Conservation (phyloP, 2,797 vertebrate genomes). For the Artibeus lituratus region DNA sequence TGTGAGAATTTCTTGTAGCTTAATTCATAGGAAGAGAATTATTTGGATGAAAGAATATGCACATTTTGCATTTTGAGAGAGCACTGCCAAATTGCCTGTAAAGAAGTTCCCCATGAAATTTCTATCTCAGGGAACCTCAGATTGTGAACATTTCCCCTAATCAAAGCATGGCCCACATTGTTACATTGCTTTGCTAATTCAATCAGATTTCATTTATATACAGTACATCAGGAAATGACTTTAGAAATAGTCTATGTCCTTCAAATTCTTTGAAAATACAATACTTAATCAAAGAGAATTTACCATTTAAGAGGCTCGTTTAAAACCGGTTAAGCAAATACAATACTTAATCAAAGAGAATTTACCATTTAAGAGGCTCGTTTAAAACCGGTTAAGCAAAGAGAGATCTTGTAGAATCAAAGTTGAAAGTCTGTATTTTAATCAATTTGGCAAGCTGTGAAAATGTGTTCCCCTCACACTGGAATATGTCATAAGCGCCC, state of each 20-base stretch:
- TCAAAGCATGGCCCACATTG: neutral
- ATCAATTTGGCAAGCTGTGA: neutral
- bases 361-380: neutral
- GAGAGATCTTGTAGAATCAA: neutral
- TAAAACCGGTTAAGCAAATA: conserved; percentile 8
- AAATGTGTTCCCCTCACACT: neutral
- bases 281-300: conserved; percentile 10
- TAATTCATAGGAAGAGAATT: conserved; percentile 46
- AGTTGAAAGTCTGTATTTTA: conserved; percentile 21
- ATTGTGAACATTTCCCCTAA: neutral
- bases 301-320: neutral
- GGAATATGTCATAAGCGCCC: neutral
- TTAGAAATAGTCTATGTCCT: conserved; percentile 35
- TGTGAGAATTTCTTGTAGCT: neutral
- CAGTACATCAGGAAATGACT: neutral
- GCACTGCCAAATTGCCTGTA: neutral
- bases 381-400: conserved; percentile 8
- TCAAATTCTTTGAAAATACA: conserved; percentile 14
- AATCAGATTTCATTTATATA: neutral
- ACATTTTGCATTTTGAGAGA: conserved; percentile 11
- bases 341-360: neutral
- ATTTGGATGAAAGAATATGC: neutral
- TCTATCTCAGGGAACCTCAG: neutral
- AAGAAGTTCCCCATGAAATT: neutral
- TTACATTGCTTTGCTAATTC: conserved; percentile 21